These are phyloP conservation scores for Mus spicilegus DNA, from an alignment of 2,113 vertebrate genomes.

Conservation along the genomic window DNA sequence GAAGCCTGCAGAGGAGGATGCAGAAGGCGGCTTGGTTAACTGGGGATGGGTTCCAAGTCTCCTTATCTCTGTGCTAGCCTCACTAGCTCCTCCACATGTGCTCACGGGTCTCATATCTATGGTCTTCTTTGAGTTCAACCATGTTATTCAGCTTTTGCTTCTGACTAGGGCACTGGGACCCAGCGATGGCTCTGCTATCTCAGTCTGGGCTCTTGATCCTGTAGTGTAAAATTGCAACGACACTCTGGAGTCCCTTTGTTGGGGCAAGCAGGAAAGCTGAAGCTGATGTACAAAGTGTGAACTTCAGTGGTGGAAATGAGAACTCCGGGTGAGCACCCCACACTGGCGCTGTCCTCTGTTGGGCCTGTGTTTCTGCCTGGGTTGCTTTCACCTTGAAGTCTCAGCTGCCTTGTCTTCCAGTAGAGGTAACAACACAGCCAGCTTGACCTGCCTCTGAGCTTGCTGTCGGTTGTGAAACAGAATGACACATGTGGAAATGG, in stretches of 20 bases:
- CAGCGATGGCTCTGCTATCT: not conserved
- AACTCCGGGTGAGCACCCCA: not conserved
- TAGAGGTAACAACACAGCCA: not conserved
- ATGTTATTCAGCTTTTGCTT: not conserved
- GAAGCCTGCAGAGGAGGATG: not conserved
- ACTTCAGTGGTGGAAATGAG: not conserved
- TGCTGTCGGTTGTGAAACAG: not conserved
- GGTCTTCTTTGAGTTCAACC: not conserved
- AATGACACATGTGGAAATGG: not conserved
- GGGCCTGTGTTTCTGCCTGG: not conserved
- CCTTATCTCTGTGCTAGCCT: not conserved
- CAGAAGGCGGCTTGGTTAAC: not conserved
- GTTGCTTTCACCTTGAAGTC: not conserved
- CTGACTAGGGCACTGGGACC: not conserved
- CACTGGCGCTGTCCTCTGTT: accelerated
- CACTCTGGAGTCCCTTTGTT: constrained; percentile 1
- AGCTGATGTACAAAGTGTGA: constrained; percentile 43
- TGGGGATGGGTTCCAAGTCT: not conserved
- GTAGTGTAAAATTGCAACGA: not conserved
- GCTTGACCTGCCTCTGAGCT: not conserved
- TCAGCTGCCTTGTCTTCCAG: not conserved
- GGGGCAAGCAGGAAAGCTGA: not conserved
- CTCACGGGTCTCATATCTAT: not conserved
- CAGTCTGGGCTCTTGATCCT: not conserved
- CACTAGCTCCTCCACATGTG: not conserved